Evolutionary conservation across 2,888 invertebrate species (phyloP), one percentile per base, ranked within the genome.

Genomic region (Unio delphinus): DNA sequence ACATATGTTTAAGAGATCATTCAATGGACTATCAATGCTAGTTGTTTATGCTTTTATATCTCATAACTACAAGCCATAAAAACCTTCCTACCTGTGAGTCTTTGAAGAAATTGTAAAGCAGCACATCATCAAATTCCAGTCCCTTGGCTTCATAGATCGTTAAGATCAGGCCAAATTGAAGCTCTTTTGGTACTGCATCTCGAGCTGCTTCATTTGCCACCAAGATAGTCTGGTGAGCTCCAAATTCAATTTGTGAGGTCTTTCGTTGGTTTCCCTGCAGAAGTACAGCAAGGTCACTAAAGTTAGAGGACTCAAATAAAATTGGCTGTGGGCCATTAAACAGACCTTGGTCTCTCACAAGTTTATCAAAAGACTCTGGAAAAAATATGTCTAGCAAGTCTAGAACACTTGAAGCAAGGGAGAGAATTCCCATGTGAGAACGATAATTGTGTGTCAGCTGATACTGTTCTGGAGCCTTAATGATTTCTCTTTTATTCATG

Each of bases 221-320:
- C 23, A 87, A 75, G 55, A 87, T 86, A 28, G 84, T 86, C 67
- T 88, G 88, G 68, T 88, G 87, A n/a, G 88, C 87, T 1, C 88
- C 88, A 80, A 87, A 88, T 70, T 88, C 88, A 65, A 88, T 88
- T 28, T 84, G 83, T 8, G 87, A 85, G 1, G 83, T 84, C 70
- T 83, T 82, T 4, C 86, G 77, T 62, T 76, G 80, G 78, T 84
- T 83, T 64, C 85, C 84, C 62, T 75, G 61, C 56, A 84, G 65
- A 45, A 85, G 64, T 56, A 85, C 72, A 18, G 83, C 82, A 34
- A 34, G 70, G 64, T 85, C 83, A 67, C 78, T 73, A 54, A 81
- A 79, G 64, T 80, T 83, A 68, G 86, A 85, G 4, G 86, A 85
- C 71, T 86, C 85, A 23, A 87, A 73, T 20, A 87, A 72, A 5